Conservation (phyloP, 1,140 invertebrate genomes). For the Listronotus oregonensis region DNA sequence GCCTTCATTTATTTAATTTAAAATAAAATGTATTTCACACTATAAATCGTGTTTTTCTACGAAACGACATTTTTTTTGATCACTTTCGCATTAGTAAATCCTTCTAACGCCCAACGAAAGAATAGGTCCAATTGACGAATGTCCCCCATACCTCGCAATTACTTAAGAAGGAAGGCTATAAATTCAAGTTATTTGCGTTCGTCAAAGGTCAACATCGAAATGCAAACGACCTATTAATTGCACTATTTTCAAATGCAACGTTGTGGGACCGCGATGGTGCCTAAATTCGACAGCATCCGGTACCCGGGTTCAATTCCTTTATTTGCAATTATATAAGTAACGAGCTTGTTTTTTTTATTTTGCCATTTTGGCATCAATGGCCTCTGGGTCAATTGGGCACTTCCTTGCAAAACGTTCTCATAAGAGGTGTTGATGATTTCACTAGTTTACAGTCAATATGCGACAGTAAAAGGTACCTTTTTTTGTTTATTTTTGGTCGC, state of each 20-base stretch:
- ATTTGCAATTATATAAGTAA: conserved; percentile 41
- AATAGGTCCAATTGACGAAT: conserved; percentile 17
- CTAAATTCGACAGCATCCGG: conserved; percentile 39
- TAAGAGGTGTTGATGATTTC: background rate
- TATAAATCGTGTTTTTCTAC: no score
- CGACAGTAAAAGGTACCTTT: no score
- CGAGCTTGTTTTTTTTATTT: conserved; percentile 28
- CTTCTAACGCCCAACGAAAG: no score
- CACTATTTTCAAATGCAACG: conserved; percentile 36
- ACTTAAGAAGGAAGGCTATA: conserved; percentile 31
- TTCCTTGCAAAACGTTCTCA: conserved; percentile 21
- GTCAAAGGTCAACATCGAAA: conserved; percentile 30
- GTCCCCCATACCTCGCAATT: conserved; percentile 20
- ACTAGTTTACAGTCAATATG: no score
- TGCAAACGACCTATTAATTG: conserved; percentile 40
- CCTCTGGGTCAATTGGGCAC: conserved; percentile 37
- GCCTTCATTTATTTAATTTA: no score
- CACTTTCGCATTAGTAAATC: no score
- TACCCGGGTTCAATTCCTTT: conserved; percentile 34
- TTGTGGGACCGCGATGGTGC: conserved; percentile 33
- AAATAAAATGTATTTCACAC: no score
- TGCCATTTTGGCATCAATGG: conserved; percentile 23
- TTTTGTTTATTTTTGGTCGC: no score
- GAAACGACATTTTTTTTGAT: no score
- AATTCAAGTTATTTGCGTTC: conserved; percentile 39